Evolutionary conservation across 2,888 invertebrate species (phyloP), one percentile per base, ranked within the genome.

Genomic region (Cybosia mesomella): DNA sequence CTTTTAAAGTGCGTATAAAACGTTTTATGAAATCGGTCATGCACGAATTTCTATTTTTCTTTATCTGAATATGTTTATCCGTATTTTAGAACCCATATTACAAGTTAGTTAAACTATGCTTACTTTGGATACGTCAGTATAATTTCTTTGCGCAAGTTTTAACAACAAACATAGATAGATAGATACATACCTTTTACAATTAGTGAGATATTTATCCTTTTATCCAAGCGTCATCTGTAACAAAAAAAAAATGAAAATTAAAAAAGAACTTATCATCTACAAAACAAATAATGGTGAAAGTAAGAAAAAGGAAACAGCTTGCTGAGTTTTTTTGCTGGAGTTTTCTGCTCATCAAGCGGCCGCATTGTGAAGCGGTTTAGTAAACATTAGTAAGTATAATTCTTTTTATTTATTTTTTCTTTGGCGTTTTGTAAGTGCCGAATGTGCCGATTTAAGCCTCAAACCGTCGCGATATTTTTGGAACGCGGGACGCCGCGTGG

Each of bases 151-250:
- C 5, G 9, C 1, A 34, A 34, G 9, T 34, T 43, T 18, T 18
- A 18, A 7, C 18, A 43, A 11, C 43, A 18, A 18, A 7, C 2
- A 7, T 43, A n/a, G n/a, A 43, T 43, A 39, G 28, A 15, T 15
- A 15, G 43, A 7, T 49, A 49, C 49, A 9, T 53, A 67, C 68
- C 70, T 70, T 70, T 58, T 64, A 60, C 63, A 63, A 32, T 63
- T 34, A n/a, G 34, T 58, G 49, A 54, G 61, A 69, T 53, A 43
- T 67, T 61, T 60, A 61, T 28, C 65, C 71, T 69, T 70, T 77
- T 70, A 77, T 67, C 65, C 69, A 63, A 75, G 69, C 66, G 65
- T 74, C 78, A 86, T 83, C 86, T 86, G 85, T 66, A 85, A 85
- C 82, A 83, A 84, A 70, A 49, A 64, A 66, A 64, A 75, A 58